Base-by-base conservation (phyloP, 2,888 invertebrate species). In the Apodemia duryi region DNA sequence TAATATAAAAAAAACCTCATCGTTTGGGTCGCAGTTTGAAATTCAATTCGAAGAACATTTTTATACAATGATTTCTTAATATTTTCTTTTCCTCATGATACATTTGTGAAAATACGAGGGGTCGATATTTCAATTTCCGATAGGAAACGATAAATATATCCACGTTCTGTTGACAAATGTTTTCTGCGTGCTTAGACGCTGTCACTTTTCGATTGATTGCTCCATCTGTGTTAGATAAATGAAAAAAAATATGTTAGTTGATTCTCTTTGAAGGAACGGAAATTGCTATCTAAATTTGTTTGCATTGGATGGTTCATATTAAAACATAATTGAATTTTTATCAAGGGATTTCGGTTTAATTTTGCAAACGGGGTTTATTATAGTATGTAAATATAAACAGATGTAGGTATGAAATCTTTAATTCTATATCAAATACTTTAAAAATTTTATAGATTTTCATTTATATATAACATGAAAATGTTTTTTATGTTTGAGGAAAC, bases 41-140 rank as follows among this genome's bases (percentile, higher is more conserved):
- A 49, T 2, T 49, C 46, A 49, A 49, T 49, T 49, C 46, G 13
- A 49, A 5, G 5, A 49, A 49, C 13, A 49, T 49, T 49, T 49
- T 49, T 49, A 49, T 49, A 49, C 5, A 13, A 49, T 13, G 13
- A 49, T 49, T 49, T 49, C 46, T 49, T 1, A 5, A 49, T 49
- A n/a, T 49, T 49, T n/a, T 49, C n/a, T 49, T 1, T 1, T 49
- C 46, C n/a, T n/a, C 13, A 5, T 49, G 46, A 49, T 49, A 49
- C 57, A 32, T 32, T 57, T 57, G 57, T 57, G 57, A 13, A 29
- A 29, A 29, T 57, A 57, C 29, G 32, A 63, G 41, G 54, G 66
- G 64, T 63, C 63, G 64, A 82, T 83, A 84, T 83, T 85, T 83
- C 85, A 88, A 86, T 86, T 85, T 86, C 84, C 85, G 74, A 66